Base-by-base conservation (phyloP, 2,888 invertebrate species). In the Nasonovia ribisnigri region DNA sequence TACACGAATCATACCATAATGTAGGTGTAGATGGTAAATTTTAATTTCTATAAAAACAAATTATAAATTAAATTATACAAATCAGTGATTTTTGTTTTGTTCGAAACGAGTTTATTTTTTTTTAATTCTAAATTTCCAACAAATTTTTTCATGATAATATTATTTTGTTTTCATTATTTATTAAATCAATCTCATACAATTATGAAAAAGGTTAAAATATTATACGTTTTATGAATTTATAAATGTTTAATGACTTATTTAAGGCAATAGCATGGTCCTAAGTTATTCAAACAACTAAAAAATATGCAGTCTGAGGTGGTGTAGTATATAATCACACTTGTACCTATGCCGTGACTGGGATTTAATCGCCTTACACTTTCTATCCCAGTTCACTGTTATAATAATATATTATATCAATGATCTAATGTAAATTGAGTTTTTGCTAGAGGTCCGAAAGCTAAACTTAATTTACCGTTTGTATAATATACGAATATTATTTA, bases 211-310 rank as follows among this genome's bases (percentile, higher is more conserved):
- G 42, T 29, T 51, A 77, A 86, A 92, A 51, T 92, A 67, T 67
- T 60, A 10, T 54, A 54, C 67, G 13, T 77, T 92, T 88, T 77
- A 54, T n/a, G 88, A 77, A 88, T 88, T 88, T 54, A 92, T 92
- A 88, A 88, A 92, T 92, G n/a, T 88, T 77, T 92, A 92, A 92
- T 88, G 92, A 77, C 92, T 92, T 88, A 88, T 26, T 92, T 92
- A 77, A 54, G 88, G 88, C 42, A 29, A 77, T 88, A 88, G 46
- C 46, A 86, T 54, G 36, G 86, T 57, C 42, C n/a, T 77, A 88
- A 88, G 54, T 92, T 92, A 88, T 92, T 92, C 67, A 88, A 92
- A 88, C 67, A 67, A 48, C 67, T 88, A 87, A 60, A 46, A 46
- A 51, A 54, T 54, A 43, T 24, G 36, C 77, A 11, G 36, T 43